A percentile compares a stretch with the other conserved stretches of the same genome.
Conservation (phyloP, 2,888 invertebrate species). For the Macrosoma leucophasiata region DNA sequence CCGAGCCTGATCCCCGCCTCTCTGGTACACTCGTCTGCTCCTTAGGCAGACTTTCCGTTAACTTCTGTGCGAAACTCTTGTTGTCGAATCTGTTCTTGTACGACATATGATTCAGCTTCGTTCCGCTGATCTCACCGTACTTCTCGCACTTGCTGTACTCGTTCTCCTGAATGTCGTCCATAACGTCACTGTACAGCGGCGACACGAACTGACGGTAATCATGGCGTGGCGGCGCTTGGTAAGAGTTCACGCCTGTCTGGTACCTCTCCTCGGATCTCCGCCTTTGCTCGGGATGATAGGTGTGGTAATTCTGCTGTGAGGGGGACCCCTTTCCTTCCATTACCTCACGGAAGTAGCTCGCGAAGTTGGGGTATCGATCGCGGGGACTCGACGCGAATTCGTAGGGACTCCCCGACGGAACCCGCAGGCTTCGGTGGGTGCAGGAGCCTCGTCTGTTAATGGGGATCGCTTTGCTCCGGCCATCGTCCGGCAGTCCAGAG, state of each 20-base stretch:
- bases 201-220: slow-evolving; percentile 66
- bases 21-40: slow-evolving; percentile 40
- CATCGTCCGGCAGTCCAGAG: slow-evolving; percentile 32
- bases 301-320: slow-evolving; percentile 30
- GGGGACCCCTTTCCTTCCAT: slow-evolving; percentile 43
- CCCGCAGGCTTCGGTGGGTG: slow-evolving; percentile 45
- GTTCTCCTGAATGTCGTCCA: slow-evolving; percentile 70
- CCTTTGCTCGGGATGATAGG: slow-evolving; percentile 43
- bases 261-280: slow-evolving; percentile 50
- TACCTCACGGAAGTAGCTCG: slow-evolving; percentile 62
- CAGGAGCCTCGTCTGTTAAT: slow-evolving; percentile 45
- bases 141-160: slow-evolving; percentile 67
- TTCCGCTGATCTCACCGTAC: slow-evolving; percentile 64
- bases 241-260: slow-evolving; percentile 43
- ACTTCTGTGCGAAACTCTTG: slow-evolving; percentile 61
- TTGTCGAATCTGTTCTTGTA: slow-evolving; percentile 53
- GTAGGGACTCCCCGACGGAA: slow-evolving; percentile 41
- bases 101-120: slow-evolving; percentile 44
- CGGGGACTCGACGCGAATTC: slow-evolving; percentile 62
- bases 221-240: slow-evolving; percentile 44
- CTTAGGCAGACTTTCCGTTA: slow-evolving; percentile 42
- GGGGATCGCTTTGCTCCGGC: slow-evolving; percentile 42
- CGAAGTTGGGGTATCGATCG: slow-evolving; percentile 61
- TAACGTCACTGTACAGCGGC: slow-evolving; percentile 58
- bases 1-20: slow-evolving; percentile 56